These are phyloP conservation scores for Florisuga fusca DNA, from an alignment of 2,797 vertebrate genomes.

Conservation along the genomic window DNA sequence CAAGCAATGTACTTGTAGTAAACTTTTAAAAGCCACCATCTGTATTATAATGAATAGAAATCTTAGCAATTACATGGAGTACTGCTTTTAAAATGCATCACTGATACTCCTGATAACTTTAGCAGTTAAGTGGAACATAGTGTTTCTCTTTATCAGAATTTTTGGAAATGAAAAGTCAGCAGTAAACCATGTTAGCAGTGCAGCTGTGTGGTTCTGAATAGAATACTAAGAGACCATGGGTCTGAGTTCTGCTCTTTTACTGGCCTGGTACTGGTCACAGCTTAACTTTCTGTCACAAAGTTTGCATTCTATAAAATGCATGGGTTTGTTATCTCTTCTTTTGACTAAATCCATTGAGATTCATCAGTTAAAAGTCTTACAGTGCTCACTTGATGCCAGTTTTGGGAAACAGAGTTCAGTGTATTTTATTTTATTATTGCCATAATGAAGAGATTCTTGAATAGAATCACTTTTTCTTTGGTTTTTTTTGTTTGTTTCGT, in stretches of 20 bases:
- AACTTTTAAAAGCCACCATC: background rate
- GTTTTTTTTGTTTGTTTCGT: too few relatives aligned
- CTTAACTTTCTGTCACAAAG: background rate
- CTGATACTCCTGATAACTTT: background rate
- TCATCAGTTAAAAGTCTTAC: background rate
- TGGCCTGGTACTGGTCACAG: background rate
- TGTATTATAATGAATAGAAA: constrained; percentile 2
- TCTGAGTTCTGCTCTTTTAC: background rate
- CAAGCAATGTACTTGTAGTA: background rate
- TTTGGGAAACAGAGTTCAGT: background rate
- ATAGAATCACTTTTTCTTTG: background rate
- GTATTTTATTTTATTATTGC: background rate
- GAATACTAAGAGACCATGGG: background rate
- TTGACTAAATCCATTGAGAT: background rate
- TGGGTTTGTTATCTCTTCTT: background rate
- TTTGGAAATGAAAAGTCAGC: background rate
- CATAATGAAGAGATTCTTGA: background rate
- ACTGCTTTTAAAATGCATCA: background rate
- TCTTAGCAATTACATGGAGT: background rate
- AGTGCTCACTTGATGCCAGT: background rate
- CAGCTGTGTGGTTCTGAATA: background rate
- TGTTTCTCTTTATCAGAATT: background rate
- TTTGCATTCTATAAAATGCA: background rate
- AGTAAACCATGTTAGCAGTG: background rate
- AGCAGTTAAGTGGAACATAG: background rate